phyloP scores from a whole-genome alignment of 2,888 invertebrate species.

The Yponomeuta malinellus region DNA sequence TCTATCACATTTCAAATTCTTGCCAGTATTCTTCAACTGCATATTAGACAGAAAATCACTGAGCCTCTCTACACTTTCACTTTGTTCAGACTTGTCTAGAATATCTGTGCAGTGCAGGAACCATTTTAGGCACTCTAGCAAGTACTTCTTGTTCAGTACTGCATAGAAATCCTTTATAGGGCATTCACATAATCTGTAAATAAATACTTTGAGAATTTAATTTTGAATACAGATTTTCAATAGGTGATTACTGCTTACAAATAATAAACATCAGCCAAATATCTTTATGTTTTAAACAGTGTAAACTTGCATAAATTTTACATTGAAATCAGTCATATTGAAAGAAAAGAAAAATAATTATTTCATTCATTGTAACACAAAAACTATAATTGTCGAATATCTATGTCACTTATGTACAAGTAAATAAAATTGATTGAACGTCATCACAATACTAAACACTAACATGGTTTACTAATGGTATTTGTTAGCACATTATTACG shows the following conservation, averaged over 20 bases:
- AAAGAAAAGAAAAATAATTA: no score
- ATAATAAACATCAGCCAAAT: no score
- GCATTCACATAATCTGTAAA: conserved; percentile 76
- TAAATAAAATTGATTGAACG: no score
- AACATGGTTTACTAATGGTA: no score
- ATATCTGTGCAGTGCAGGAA: conserved; percentile 77
- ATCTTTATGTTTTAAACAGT: no score
- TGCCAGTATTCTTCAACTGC: conserved; percentile 21
- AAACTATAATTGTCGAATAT: no score
- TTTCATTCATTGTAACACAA: no score
- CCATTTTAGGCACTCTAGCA: conserved; percentile 83
- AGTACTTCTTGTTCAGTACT: conserved; percentile 80
- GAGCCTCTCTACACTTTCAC: conserved; percentile 17
- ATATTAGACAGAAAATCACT: conserved; percentile 21
- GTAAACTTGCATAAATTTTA: no score
- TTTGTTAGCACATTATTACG: no score
- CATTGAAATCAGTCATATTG: no score
- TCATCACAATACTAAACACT: no score
- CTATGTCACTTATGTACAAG: no score
- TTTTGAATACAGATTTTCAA: not conserved
- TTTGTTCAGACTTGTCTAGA: conserved; percentile 31
- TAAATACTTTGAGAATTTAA: conserved; percentile 2
- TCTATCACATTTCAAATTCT: conserved; percentile 42
- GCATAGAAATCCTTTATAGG: conserved; percentile 78
- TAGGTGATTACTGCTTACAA: not conserved